Percentiles rank a stretch among this genome's conserved stretches.
phyloP scores from a whole-genome alignment of 2,797 vertebrate species.

The Epinephelus coioides region DNA sequence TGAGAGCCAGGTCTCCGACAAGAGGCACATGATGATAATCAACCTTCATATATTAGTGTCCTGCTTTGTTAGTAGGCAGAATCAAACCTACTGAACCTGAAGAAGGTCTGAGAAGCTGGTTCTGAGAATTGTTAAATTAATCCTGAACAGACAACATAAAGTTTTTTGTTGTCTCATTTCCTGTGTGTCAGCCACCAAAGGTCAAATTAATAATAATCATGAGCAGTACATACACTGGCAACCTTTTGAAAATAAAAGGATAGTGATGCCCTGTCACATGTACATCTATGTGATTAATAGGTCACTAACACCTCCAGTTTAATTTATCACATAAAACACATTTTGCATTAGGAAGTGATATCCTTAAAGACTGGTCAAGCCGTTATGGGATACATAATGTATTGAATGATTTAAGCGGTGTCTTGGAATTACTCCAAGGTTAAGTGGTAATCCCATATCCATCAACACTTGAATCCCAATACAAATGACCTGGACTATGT shows the following conservation, averaged over 20 bases:
- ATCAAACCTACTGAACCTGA: conserved; percentile 50
- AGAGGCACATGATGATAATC: conserved; percentile 63
- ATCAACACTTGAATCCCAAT: conserved; percentile 81
- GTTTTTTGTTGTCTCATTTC: background rate
- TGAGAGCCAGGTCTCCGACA: conserved; percentile 52
- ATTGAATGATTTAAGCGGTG: conserved; percentile 76
- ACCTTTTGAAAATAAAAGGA: conserved; percentile 68
- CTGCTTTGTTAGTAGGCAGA: conserved; percentile 44
- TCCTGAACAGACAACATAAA: conserved; percentile 22
- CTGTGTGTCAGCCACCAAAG: conserved; percentile 16
- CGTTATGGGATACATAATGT: conserved; percentile 79
- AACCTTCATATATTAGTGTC: conserved; percentile 50
- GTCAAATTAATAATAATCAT: conserved; percentile 40
- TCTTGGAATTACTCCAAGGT: conserved; percentile 86
- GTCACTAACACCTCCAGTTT: conserved; percentile 74
- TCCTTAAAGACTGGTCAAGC: conserved; percentile 82
- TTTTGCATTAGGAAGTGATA: conserved; percentile 79
- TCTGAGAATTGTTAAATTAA: background rate
- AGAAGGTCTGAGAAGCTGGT: conserved; percentile 21
- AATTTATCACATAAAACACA: conserved; percentile 83
- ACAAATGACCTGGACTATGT: conserved; percentile 80
- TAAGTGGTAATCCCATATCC: conserved; percentile 88
- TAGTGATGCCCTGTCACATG: conserved; percentile 54
- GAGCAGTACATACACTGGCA: conserved; percentile 45
- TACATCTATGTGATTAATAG: conserved; percentile 71